phyloP scores from a whole-genome alignment of 2,888 invertebrate species.

The Stictocephala bisonia region DNA sequence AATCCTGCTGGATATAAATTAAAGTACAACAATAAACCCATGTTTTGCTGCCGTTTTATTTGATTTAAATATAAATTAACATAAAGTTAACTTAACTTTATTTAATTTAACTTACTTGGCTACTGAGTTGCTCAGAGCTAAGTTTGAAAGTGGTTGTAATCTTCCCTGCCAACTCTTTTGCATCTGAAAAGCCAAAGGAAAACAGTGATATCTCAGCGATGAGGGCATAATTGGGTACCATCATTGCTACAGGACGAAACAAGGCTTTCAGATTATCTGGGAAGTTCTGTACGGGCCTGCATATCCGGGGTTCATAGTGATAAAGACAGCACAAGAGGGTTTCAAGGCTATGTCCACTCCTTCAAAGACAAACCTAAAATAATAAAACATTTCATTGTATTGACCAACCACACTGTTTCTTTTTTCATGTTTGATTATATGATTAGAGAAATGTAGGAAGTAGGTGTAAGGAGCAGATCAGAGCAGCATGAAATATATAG shows the following conservation, averaged over 20 bases:
- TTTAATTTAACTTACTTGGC: slow-evolving; percentile 69
- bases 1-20: no score
- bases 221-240: slow-evolving; percentile 84
- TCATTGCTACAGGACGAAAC: slow-evolving; percentile 86
- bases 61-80: no score
- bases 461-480: no score
- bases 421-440: no score
- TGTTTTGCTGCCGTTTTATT: no score
- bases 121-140: slow-evolving; percentile 81
- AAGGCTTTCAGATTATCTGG: slow-evolving; percentile 85
- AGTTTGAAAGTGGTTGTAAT: slow-evolving; percentile 83
- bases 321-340: slow-evolving; percentile 80
- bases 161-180: slow-evolving; percentile 77
- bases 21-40: no score
- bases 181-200: slow-evolving; percentile 81
- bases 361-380: slow-evolving; percentile 76
- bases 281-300: slow-evolving; percentile 83
- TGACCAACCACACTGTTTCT: no score
- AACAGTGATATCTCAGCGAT: slow-evolving; percentile 86
- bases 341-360: slow-evolving; percentile 77
- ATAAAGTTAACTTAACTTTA: no score
- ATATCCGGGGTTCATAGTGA: slow-evolving; percentile 89
- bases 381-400: no score
- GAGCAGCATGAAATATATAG: no score
- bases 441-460: no score